Percentiles rank a stretch among this genome's conserved stretches.
Evolutionary conservation across 2,888 invertebrate genomes (phyloP).

Genomic region (Chrysina gloriosa): DNA sequence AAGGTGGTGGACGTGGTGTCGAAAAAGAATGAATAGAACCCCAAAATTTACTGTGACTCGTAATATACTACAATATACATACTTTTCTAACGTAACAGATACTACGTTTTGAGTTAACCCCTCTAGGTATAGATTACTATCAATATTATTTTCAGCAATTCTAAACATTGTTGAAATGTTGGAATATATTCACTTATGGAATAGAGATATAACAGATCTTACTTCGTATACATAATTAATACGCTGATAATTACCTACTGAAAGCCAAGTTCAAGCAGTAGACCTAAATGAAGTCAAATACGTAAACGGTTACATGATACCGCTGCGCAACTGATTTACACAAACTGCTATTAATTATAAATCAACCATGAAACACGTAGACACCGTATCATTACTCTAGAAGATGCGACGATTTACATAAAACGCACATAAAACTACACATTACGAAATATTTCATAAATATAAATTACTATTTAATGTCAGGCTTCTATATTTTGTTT

Average conservation of each 20-base stretch:
- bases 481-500: neutral
- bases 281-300: constrained; percentile 13
- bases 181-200: neutral
- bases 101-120: too few relatives aligned
- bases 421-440: constrained; percentile 36
- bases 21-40: too few relatives aligned
- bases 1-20: too few relatives aligned
- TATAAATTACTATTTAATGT: constrained; percentile 39
- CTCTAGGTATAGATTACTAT: too few relatives aligned
- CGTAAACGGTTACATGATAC: constrained; percentile 11
- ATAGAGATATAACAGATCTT: neutral
- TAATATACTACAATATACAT: too few relatives aligned
- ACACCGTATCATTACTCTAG: constrained; percentile 27
- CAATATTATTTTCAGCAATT: constrained; percentile 3
- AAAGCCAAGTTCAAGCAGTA: constrained; percentile 3
- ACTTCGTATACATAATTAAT: constrained; percentile 29
- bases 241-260: constrained; percentile 8
- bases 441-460: constrained; percentile 37
- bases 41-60: too few relatives aligned
- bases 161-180: neutral
- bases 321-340: constrained; percentile 24
- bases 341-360: constrained; percentile 31
- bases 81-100: too few relatives aligned
- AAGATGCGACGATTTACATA: constrained; percentile 39
- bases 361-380: constrained; percentile 31